Evolutionary conservation across 1,140 invertebrate species (phyloP), one percentile per base, ranked within the genome.

Genomic region (Heliothis virescens): DNA sequence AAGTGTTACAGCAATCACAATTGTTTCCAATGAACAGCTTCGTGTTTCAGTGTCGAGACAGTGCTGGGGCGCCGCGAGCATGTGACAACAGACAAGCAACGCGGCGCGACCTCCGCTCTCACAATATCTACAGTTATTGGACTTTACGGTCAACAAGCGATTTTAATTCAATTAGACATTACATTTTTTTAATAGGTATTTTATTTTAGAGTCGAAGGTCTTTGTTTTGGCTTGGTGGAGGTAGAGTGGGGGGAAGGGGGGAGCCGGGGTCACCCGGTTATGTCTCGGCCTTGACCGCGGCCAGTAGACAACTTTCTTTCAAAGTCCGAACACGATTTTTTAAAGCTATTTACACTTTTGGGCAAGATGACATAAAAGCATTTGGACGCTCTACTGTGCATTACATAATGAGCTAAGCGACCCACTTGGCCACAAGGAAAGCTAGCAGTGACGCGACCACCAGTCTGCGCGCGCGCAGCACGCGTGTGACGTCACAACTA

Each of bases 401-500:
- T 75, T 75, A 75, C 57, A 75, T 75, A 75, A 75, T 41, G 34
- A 26, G 34, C 3, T 57, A 18, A 29, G 72, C 41, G 72, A 75
- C 72, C 55, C 72, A 75, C 55, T 75, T 60, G 55, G 15, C 21
- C 21, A 18, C 72, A 41, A 60, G 55, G 55, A 60, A 71, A 63
- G 11, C 16, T 60, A 48, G 9, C 41, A 16, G 21, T 12, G 67
- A 15, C 65, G 65, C 15, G 29, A 34, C 0, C 13, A 21, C 10
- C 34, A 0, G 26, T 2, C 62, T 41, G 62, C 13, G 26, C 26
- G 34, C 29, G 60, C 29, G 60, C 34, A 16, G n/a, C 63, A 67
- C 63, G 41, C 18, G 67, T 13, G 67, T 71, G 67, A 52, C 67
- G 67, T 53, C 67, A n/a, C n/a, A n/a, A n/a, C n/a, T n/a, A n/a